A percentile compares a stretch with the other conserved stretches of the same genome.
phyloP scores from a whole-genome alignment of 1,140 invertebrate genomes.

The Drosophila lini region DNA sequence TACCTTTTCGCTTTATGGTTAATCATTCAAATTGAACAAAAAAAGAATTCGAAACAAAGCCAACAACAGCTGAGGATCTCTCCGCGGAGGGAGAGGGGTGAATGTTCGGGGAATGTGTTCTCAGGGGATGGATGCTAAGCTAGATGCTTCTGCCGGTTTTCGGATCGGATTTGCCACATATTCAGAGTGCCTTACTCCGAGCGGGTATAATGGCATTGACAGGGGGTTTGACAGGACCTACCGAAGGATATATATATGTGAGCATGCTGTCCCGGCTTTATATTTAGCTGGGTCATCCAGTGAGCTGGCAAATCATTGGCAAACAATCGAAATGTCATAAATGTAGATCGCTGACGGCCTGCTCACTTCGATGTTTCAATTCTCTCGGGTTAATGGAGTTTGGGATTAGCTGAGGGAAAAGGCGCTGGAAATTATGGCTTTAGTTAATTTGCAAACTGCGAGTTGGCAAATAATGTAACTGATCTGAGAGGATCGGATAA shows the following conservation, averaged over 20 bases:
- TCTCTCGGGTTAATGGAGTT: slow-evolving; percentile 43
- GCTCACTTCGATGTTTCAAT: slow-evolving; percentile 55
- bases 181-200: slow-evolving; percentile 17
- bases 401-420: slow-evolving; percentile 18
- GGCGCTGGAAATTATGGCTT: slow-evolving; percentile 5
- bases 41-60: slow-evolving; percentile 45
- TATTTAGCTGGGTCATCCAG: slow-evolving; percentile 32
- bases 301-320: slow-evolving; percentile 33
- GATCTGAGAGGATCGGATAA: neutral
- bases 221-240: slow-evolving; percentile 52
- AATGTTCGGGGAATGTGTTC: slow-evolving; percentile 31
- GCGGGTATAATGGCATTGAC: slow-evolving; percentile 49
- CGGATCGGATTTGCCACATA: slow-evolving; percentile 49
- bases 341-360: slow-evolving; percentile 38
- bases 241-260: slow-evolving; percentile 22
- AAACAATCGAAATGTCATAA: slow-evolving; percentile 52
- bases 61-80: slow-evolving; percentile 72
- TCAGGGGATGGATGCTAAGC: slow-evolving; percentile 52
- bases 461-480: slow-evolving; percentile 24
- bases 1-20: slow-evolving; percentile 78
- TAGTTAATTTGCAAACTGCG: slow-evolving; percentile 33
- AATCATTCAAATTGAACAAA: slow-evolving; percentile 82
- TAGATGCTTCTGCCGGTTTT: slow-evolving; percentile 42
- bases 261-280: slow-evolving; percentile 17
- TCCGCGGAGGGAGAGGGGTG: neutral